Evolutionary conservation across 2,888 invertebrate genomes (phyloP), one percentile per base, ranked within the genome.

Genomic region (Apomyelois bistriatella): DNA sequence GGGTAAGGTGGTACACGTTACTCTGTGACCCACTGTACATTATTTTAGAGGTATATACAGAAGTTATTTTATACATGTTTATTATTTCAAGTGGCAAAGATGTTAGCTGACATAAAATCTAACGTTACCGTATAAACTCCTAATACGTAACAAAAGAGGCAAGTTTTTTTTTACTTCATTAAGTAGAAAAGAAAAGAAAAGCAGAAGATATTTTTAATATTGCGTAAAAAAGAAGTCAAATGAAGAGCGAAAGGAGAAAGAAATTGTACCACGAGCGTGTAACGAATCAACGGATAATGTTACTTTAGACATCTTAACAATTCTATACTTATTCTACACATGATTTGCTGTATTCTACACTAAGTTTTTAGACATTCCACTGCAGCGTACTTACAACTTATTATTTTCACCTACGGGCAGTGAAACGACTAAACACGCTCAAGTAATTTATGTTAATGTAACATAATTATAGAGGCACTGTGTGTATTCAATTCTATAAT

Each of bases 401-500:
- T 54, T 54, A 61, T 55, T 60, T 52, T 49, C 48, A 59, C 54
- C 56, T 58, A 57, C 57, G 55, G 54, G 62, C 82, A 85, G 84
- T 85, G 82, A 83, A 84, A 85, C 85, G 79, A 83, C 63, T 80
- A 87, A 87, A 82, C 68, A 82, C 65, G 86, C 87, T 87, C 90
- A 82, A 82, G 76, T 84, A 79, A 87, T 89, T 89, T 89, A 91
- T 90, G 90, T 90, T 90, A 90, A 91, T 88, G 88, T 91, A 91
- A 91, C 90, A 91, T 90, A 90, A 90, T 86, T 88, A 84, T 86
- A 90, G 90, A 91, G 91, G 91, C 91, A 91, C 91, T 91, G 90
- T 89, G 91, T 91, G 91, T 91, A 82, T 86, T 87, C 85, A 76
- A 68, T 67, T 83, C 79, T 85, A 86, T 83, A 81, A 68, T 71